Conservation (phyloP, 2,888 invertebrate species). For the Neuroscelio doddi region DNA sequence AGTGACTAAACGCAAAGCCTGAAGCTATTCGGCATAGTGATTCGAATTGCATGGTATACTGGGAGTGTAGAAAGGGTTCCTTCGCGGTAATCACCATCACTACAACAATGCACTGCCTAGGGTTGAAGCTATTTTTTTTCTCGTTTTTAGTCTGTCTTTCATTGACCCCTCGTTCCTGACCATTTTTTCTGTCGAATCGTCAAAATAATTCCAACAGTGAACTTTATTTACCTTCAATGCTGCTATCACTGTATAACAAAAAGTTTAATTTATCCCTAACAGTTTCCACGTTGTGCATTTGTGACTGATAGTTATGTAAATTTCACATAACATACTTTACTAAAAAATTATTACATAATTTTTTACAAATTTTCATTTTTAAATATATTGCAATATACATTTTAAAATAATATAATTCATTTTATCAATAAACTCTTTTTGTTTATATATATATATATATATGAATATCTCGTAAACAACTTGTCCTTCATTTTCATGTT, state of each 20-base stretch:
- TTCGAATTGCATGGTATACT: constrained; percentile 7
- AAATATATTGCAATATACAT: too few species aligned
- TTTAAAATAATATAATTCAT: too few species aligned
- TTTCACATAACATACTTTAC: too few species aligned
- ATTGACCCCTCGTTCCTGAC: constrained; percentile 29
- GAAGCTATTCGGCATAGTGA: constrained; percentile 37
- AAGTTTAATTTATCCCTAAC: not conserved
- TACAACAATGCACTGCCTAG: constrained; percentile 58
- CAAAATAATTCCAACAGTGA: constrained; percentile 1
- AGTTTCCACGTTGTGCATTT: not conserved
- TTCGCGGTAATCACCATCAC: constrained; percentile 58
- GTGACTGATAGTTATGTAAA: too few species aligned
- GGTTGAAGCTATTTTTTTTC: constrained; percentile 43
- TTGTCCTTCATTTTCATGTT: constrained; percentile 26
- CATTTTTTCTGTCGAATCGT: constrained; percentile 18
- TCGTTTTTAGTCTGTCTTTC: constrained; percentile 29
- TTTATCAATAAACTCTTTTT: too few species aligned
- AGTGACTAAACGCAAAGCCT: constrained; percentile 49
- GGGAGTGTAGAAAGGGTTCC: constrained; percentile 24
- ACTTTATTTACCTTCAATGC: constrained; percentile 1
- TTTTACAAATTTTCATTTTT: too few species aligned
- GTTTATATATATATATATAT: too few species aligned
- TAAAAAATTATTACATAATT: not conserved
- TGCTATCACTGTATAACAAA: not conserved
- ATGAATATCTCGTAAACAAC: not conserved